These are phyloP conservation scores for Atherinosoma microstoma DNA, from an alignment of 2,797 vertebrate species.

Conservation along the genomic window DNA sequence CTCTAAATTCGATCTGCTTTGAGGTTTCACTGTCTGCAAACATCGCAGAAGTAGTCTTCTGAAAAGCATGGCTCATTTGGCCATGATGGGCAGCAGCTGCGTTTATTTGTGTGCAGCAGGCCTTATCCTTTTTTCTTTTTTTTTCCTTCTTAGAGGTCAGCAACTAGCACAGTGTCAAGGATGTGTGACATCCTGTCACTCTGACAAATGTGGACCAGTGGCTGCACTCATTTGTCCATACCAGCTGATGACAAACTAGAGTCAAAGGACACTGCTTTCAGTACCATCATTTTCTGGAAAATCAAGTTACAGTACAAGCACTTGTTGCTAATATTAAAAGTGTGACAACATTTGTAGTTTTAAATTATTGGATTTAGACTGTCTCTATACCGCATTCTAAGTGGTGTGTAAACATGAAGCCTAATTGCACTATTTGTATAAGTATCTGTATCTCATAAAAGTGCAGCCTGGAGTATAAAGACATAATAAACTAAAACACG, in stretches of 20 bases:
- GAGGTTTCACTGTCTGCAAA: slow-evolving; percentile 13
- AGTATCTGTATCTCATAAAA: not conserved
- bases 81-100: slow-evolving; percentile 18
- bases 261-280: slow-evolving; percentile 20
- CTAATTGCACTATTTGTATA: not conserved
- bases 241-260: slow-evolving; percentile 25
- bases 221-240: slow-evolving; percentile 35
- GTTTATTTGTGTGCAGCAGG: slow-evolving; percentile 13
- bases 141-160: slow-evolving; percentile 54
- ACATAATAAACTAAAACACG: not conserved
- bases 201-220: slow-evolving; percentile 51
- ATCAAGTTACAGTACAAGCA: not conserved
- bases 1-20: slow-evolving; percentile 31
- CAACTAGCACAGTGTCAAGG: slow-evolving; percentile 53
- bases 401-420: not conserved
- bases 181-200: slow-evolving; percentile 55
- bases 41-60: slow-evolving; percentile 3
- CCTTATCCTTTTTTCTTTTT: slow-evolving; percentile 21
- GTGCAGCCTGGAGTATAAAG: not conserved
- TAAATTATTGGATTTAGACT: too few species aligned
- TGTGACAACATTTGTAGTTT: not conserved
- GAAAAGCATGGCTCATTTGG: slow-evolving; percentile 15
- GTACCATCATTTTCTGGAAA: slow-evolving; percentile 1
- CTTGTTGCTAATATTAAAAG: not conserved
- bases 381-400: not conserved